Base-by-base conservation (phyloP, 2,888 invertebrate species). In the Rhodophaea formosa region DNA sequence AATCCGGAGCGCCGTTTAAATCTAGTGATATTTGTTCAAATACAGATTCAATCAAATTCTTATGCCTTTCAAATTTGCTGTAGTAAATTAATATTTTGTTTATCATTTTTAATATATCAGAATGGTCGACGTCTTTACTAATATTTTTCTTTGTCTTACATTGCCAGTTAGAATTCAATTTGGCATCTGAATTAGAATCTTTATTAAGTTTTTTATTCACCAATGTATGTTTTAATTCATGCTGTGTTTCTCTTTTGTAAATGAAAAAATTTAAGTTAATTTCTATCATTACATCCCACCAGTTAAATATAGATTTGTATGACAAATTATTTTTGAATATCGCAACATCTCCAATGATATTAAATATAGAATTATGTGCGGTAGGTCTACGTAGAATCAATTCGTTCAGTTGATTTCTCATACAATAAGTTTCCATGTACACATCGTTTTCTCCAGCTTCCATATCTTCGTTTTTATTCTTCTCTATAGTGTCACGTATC, bases 401-500 rank as follows among this genome's bases (percentile, higher is more conserved):
- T 10, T 72, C 63, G 23, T 80, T 79, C 0, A 86, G 60, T 56
- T 86, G 82, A 0, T 62, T 56, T 39, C 81, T 71, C 0, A 78
- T 69, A 5, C 82, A 78, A 0, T 68, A 63, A 0, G 84, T 62
- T 59, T 84, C 80, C 65, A 86, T 67, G 0, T 77, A 63, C 0
- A 83, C 70, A 8, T 75, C 70, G 0, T 62, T 62, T 1, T 60
- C 59, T 0, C 63, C 52, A 0, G 64, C 62, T 5, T 58, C 53
- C 15, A 56, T 60, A 1, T 66, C 62, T 0, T 60, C 59, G 0
- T 58, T 47, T 8, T 63, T 63, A 1, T 52, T 16, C 7, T 58
- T 47, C 7, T 65, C 53, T 15, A 66, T 62, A 0, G 71, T 8
- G 3, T 64, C 66, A 6, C 70, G 59, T 0, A 80, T 65, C 0